Percentiles rank a stretch among this genome's conserved stretches.
These are phyloP conservation scores for Prietella phreatophila DNA, from an alignment of 2,113 vertebrate species.

Conservation along the genomic window DNA sequence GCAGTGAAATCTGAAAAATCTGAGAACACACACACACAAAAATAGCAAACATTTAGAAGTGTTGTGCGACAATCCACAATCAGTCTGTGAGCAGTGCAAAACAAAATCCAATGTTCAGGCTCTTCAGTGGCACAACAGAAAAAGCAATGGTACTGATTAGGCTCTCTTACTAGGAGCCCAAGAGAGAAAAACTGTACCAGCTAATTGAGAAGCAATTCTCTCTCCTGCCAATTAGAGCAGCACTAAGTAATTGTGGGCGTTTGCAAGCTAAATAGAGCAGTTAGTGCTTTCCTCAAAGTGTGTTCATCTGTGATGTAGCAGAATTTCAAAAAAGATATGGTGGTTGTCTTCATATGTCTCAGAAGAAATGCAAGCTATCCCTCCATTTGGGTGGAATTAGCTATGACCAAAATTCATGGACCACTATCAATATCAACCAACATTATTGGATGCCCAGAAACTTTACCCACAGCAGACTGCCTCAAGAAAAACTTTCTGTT, in stretches of 20 bases:
- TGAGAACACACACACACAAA: background rate
- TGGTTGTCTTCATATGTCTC: background rate
- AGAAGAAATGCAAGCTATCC: background rate
- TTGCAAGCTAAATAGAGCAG: background rate
- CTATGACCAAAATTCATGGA: background rate
- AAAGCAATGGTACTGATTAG: background rate
- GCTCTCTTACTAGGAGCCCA: background rate
- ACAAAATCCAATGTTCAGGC: background rate
- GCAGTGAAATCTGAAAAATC: background rate
- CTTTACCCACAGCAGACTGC: background rate
- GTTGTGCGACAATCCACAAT: background rate
- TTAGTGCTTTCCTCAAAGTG: background rate
- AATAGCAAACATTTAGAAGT: background rate
- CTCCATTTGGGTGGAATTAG: background rate
- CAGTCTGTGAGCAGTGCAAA: background rate
- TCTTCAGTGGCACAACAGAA: background rate
- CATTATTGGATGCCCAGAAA: background rate
- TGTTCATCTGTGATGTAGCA: background rate
- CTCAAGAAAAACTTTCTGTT: background rate
- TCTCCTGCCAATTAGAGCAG: background rate
- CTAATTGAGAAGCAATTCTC: background rate
- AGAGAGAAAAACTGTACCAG: background rate
- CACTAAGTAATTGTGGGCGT: background rate
- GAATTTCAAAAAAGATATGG: background rate
- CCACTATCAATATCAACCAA: background rate